Conservation (phyloP, 1,140 invertebrate genomes). For the Trichogramma pretiosum region DNA sequence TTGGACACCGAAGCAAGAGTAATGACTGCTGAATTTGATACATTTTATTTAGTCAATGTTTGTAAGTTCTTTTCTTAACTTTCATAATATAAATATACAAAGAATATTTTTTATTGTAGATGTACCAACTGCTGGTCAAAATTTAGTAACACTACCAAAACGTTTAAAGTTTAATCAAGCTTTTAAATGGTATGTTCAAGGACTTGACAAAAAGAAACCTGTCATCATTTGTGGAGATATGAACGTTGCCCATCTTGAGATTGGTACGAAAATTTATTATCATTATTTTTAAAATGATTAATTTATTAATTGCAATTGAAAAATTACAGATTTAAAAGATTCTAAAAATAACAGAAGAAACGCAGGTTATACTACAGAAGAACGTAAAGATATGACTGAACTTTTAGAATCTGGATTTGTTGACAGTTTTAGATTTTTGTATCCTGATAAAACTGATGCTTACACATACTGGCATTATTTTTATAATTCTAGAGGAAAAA, state of each 20-base stretch:
- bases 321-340: constrained; percentile 80
- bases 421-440: constrained; percentile 80
- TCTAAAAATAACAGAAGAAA: constrained; percentile 88
- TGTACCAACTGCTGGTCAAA: constrained; percentile 69
- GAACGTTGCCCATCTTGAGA: constrained; percentile 93
- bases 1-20: constrained; percentile 79
- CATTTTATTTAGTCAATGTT: constrained; percentile 81
- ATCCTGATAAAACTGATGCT: constrained; percentile 73
- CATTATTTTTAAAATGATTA: no score
- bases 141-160: constrained; percentile 78
- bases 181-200: constrained; percentile 68
- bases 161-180: constrained; percentile 83
- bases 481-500: constrained; percentile 72
- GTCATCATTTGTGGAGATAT: constrained; percentile 93
- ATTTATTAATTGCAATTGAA: not conserved
- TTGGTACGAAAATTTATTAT: no score
- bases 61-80: constrained; percentile 42
- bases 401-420: constrained; percentile 72
- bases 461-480: constrained; percentile 97
- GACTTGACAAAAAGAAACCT: constrained; percentile 82
- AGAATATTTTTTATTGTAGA: constrained; percentile 42
- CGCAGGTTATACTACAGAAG: constrained; percentile 92
- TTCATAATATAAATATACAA: constrained; percentile 2
- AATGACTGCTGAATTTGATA: constrained; percentile 92
- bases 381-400: constrained; percentile 83